Conservation (phyloP, 2,888 invertebrate genomes). For the Andrena camellia region DNA sequence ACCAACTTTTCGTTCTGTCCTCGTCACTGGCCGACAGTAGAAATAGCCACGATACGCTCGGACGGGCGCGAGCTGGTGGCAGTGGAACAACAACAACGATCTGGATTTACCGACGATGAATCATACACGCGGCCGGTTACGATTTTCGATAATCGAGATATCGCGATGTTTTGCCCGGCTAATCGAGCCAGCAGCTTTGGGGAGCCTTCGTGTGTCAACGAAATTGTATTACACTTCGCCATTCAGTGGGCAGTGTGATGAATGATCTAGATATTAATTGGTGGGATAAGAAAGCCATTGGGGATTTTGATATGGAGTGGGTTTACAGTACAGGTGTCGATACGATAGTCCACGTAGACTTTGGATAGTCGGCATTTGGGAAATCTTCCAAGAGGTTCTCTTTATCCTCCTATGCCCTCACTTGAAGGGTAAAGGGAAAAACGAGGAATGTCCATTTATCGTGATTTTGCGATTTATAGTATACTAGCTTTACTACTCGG, state of each 20-base stretch:
- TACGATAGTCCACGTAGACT: background rate
- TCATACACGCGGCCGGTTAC: constrained; percentile 41
- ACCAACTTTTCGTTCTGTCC: constrained; percentile 76
- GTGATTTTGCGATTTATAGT: no score
- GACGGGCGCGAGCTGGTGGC: constrained; percentile 47
- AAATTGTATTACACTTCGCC: constrained; percentile 8
- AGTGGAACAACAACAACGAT: constrained; percentile 49
- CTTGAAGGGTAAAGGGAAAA: no score
- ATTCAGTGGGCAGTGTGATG: background rate
- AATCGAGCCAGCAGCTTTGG: background rate
- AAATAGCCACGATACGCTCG: constrained; percentile 75
- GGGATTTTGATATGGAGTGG: background rate
- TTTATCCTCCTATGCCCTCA: no score
- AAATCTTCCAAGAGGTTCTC: no score
- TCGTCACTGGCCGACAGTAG: constrained; percentile 71
- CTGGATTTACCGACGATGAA: constrained; percentile 52
- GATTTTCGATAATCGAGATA: constrained; percentile 45
- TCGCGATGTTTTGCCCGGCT: background rate
- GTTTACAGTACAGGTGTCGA: background rate
- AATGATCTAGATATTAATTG: background rate
- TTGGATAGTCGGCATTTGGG: background rate
- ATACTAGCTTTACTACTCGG: no score
- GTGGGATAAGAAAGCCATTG: background rate
- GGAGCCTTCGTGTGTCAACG: background rate
- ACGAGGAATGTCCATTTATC: no score